Percentiles rank a stretch among this genome's conserved stretches.
These are phyloP conservation scores for Lithophane leautieri DNA, from an alignment of 2,888 invertebrate species.

Conservation along the genomic window DNA sequence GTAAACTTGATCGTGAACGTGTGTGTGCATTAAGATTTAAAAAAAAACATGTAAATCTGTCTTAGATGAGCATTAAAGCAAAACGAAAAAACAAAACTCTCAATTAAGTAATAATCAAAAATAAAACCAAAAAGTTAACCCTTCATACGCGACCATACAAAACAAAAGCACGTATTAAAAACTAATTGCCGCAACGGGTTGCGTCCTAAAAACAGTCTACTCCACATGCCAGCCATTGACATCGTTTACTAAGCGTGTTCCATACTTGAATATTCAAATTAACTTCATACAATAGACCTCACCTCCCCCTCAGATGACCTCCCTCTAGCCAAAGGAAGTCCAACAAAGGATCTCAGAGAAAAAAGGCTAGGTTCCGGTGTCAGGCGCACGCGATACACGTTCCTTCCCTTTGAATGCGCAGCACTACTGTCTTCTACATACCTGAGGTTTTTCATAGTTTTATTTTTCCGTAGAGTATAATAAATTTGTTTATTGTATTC, in stretches of 20 bases:
- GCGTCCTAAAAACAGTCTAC: slow-evolving; percentile 61
- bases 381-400: slow-evolving; percentile 78
- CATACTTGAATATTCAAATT: slow-evolving; percentile 88
- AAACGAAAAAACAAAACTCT: neutral
- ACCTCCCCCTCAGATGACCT: slow-evolving; percentile 68
- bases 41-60: neutral
- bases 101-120: slow-evolving; percentile 8
- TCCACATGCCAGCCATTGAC: slow-evolving; percentile 73
- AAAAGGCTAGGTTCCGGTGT: slow-evolving; percentile 86
- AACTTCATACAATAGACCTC: slow-evolving; percentile 78
- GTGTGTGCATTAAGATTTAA: neutral
- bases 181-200: slow-evolving; percentile 62
- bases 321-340: slow-evolving; percentile 79
- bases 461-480: slow-evolving; percentile 62
- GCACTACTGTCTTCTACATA: slow-evolving; percentile 63
- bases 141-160: slow-evolving; percentile 35
- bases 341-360: slow-evolving; percentile 83
- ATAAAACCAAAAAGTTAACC: slow-evolving; percentile 34
- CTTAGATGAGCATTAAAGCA: neutral
- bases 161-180: slow-evolving; percentile 59
- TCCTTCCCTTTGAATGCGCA: slow-evolving; percentile 66
- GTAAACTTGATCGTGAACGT: neutral
- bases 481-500: slow-evolving; percentile 70
- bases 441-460: slow-evolving; percentile 64
- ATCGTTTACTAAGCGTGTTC: slow-evolving; percentile 79